Base-by-base conservation (phyloP, 2,113 vertebrate species). In the Blennius ocellaris region DNA sequence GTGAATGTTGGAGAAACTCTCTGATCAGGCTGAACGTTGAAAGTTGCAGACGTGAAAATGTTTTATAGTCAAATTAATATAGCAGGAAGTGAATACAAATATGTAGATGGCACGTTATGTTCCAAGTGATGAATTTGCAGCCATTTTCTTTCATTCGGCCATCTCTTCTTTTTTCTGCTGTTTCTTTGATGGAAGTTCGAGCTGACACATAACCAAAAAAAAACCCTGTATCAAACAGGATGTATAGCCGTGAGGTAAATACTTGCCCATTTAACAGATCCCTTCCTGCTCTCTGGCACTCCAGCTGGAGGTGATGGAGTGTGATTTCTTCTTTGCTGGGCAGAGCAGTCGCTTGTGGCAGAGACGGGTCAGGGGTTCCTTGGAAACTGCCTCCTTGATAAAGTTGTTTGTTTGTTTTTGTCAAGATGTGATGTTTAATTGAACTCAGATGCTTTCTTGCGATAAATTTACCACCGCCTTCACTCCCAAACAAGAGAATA, bases 391-490 rank as follows among this genome's bases (percentile, higher is more conserved):
- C 69, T 57, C 63, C 41, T 53, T 86, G 71, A 86, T 79, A 16
- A 74, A 78, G 45, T 56, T 81, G 68, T 82, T 86, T 81, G 85
- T 82, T 80, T 65, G 58, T 72, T 73, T 73, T 48, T 17, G 38
- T 65, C 63, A 44, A 65, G 63, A 73, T 55, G 41, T 54, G 51
- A 44, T 73, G 69, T 59, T 68, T 51, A 56, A 75, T 73, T 59
- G 36, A 45, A 12, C 40, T 67, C 17, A 74, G 17, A 48, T 69
- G 14, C 15, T 69, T 73, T 60, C 12, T 49, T 49, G 15, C 6
- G 58, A 78, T 49, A 30, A 1, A 66, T 76, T 52, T 45, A 45
- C 58, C 70, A 47, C 41, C 49, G 30, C 15, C 10, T 36, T 55
- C 21, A 1, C 40, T 69, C 37, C 14, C 17, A 11, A 37, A 6